Evolutionary conservation across 2,888 invertebrate species (phyloP), one percentile per base, ranked within the genome.

Genomic region (Sphinx pinastri): DNA sequence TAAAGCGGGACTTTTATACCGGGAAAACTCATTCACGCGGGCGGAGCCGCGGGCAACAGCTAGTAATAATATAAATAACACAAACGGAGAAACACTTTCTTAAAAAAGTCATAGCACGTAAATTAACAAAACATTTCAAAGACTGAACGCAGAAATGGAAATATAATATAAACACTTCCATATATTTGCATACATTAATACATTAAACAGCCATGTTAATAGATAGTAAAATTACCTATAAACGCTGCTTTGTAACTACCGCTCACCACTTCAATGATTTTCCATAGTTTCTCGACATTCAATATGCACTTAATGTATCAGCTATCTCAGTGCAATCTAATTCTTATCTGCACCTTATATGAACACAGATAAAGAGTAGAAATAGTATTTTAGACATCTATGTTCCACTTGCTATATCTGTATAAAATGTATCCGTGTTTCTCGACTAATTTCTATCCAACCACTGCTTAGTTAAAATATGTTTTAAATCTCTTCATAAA

Each of bases 251-350:
- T 55, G 54, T 14, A 19, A 11, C 19, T 47, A 19, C 63, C 19
- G 13, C 13, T 63, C 19, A 12, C 63, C 49, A 49, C 63, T 63
- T 19, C 63, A 63, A 63, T 63, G 63, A 49, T 63, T 63, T 63
- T 47, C 63, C 63, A 63, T 63, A 63, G 63, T 63, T 63, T 63
- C 63, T 63, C 49, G 63, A 63, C 49, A 63, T 63, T 63, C 19
- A 47, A 63, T 63, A 63, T 63, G 49, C 63, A 63, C 63, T 49
- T 63, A 63, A 63, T 63, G 63, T 63, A 63, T 63, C 63, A 63
- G 19, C 49, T 63, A 63, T 63, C 63, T 16, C 49, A 63, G 47
- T 63, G 49, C 47, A 63, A 63, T 63, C 49, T 63, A 63, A 12
- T 47, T 47, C 63, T 63, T 63, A 63, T 63, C 63, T 49, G 13